A percentile compares a stretch with the other conserved stretches of the same genome.
Conservation (phyloP, 2,888 invertebrate species). For the Bembecia ichneumoniformis region DNA sequence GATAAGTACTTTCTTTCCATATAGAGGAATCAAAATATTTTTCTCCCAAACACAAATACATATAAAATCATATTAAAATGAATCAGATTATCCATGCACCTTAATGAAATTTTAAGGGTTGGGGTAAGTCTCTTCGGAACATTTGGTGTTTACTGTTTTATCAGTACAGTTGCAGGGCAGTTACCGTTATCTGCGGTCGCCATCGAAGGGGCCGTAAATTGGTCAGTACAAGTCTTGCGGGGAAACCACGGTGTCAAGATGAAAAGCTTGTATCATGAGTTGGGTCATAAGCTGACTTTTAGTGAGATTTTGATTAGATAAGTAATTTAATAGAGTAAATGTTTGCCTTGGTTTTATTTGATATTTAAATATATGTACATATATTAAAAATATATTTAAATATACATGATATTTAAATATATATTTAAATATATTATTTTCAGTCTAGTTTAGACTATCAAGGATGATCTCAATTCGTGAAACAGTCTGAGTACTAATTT, state of each 20-base stretch:
- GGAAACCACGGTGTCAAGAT: constrained; percentile 49
- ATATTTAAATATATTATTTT: too few relatives aligned
- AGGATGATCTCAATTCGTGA: too few relatives aligned
- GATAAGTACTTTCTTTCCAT: too few relatives aligned
- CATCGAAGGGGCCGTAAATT: constrained; percentile 47
- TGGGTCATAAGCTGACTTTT: constrained; percentile 52
- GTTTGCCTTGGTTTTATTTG: too few relatives aligned
- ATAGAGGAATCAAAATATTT: too few relatives aligned
- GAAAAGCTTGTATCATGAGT: constrained; percentile 53
- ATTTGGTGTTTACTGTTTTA: constrained; percentile 55
- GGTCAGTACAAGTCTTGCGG: constrained; percentile 43
- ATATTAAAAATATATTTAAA: too few relatives aligned
- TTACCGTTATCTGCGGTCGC: constrained; percentile 48
- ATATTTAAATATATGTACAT: too few relatives aligned
- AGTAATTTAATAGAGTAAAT: neutral
- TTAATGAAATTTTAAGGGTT: constrained; percentile 26
- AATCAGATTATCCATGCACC: constrained; percentile 9
- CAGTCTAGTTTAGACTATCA: too few relatives aligned
- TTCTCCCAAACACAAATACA: too few relatives aligned
- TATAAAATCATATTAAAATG: neutral
- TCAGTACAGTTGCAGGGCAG: constrained; percentile 53
- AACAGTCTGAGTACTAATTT: too few relatives aligned
- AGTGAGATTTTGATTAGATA: constrained; percentile 26
- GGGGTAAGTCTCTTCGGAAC: constrained; percentile 25
- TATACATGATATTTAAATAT: too few relatives aligned